These are phyloP conservation scores for Diuraphis noxia DNA, from an alignment of 1,140 invertebrate genomes.

Conservation along the genomic window DNA sequence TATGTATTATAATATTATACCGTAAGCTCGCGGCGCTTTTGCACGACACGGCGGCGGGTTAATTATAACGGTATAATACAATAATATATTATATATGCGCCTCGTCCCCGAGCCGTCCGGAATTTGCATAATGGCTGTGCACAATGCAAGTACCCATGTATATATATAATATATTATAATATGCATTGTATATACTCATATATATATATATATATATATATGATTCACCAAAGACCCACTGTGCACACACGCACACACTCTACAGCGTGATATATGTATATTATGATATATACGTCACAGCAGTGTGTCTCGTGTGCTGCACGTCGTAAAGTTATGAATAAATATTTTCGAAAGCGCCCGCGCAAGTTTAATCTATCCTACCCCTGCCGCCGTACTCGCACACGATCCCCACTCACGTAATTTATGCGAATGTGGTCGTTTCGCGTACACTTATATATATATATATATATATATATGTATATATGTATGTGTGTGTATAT, in stretches of 20 bases:
- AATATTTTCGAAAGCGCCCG: not conserved
- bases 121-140: not conserved
- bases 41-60: not conserved
- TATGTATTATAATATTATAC: not conserved
- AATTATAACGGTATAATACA: not conserved
- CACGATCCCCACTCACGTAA: not conserved
- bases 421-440: not conserved
- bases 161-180: not conserved
- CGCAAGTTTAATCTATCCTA: not conserved
- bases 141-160: not conserved
- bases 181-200: not conserved
- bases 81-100: not conserved
- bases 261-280: not conserved
- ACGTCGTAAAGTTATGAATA: constrained; percentile 8
- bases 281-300: not conserved
- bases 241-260: not conserved
- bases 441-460: not conserved
- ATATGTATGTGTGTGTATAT: not conserved
- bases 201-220: not conserved
- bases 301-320: not conserved
- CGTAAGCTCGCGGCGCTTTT: not conserved
- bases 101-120: not conserved
- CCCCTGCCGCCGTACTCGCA: too few species aligned
- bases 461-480: not conserved
- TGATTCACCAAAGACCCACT: not conserved